phyloP scores from a whole-genome alignment of 35 echinoderm and acorn worm genomes.

The Stichopus chloronotus region DNA sequence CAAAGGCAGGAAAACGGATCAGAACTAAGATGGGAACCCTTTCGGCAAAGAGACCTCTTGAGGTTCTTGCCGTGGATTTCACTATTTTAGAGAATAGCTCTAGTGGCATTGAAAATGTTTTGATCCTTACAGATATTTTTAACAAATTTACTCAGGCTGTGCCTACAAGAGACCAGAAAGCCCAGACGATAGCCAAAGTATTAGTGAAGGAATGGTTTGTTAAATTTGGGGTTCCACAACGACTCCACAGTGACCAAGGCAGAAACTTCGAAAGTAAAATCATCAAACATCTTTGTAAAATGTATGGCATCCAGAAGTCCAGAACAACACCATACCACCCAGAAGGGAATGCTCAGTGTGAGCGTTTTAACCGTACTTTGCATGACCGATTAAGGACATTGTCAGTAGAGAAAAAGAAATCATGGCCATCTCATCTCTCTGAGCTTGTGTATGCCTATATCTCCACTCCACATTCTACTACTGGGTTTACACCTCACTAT shows the following conservation, averaged over 20 bases:
- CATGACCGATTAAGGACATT: conserved; percentile 67
- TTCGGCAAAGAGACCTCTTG: conserved; percentile 56
- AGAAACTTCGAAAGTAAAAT: conserved; percentile 71
- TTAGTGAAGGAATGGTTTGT: conserved; percentile 73
- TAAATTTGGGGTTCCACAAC: conserved; percentile 66
- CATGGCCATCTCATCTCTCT: conserved; percentile 68
- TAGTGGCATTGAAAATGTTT: conserved; percentile 71
- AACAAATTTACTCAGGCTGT: conserved; percentile 69
- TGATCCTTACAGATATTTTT: conserved; percentile 78
- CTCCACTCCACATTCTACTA: conserved; percentile 68
- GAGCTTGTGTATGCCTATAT: conserved; percentile 83
- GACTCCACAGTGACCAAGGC: conserved; percentile 80
- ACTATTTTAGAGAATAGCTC: conserved; percentile 58
- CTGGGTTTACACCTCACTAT: conserved; percentile 75
- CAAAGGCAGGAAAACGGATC: conserved; percentile 49
- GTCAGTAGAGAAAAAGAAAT: conserved; percentile 58
- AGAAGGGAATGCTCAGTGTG: conserved; percentile 69
- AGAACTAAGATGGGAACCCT: conserved; percentile 63
- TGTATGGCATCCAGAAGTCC: conserved; percentile 70
- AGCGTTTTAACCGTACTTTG: conserved; percentile 69
- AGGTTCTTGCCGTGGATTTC: conserved; percentile 74
- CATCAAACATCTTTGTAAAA: conserved; percentile 71
- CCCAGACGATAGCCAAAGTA: conserved; percentile 66
- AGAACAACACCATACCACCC: conserved; percentile 70
- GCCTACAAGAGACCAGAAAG: conserved; percentile 67